Percentiles rank a stretch among this genome's conserved stretches.
Conservation (phyloP, 2,888 invertebrate genomes). For the Notocelia uddmanniana region DNA sequence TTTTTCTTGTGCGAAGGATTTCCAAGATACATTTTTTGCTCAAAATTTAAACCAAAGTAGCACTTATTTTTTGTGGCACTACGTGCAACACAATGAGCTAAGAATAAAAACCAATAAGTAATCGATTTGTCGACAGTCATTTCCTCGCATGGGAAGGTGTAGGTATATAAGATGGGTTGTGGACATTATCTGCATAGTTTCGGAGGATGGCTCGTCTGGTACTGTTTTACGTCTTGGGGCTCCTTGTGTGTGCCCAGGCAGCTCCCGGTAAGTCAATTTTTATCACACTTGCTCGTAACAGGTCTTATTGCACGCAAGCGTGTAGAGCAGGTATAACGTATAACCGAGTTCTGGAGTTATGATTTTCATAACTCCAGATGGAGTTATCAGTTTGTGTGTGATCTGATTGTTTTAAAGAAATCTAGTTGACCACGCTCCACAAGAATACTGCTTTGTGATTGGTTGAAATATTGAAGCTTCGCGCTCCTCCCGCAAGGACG, state of each 20-base stretch:
- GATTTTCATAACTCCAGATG: too few species aligned
- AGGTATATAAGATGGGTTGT: slow-evolving; percentile 5
- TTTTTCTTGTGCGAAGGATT: too few species aligned
- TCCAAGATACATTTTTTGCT: neutral
- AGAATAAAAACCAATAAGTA: slow-evolving; percentile 10
- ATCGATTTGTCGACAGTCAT: slow-evolving; percentile 12
- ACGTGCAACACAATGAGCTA: neutral
- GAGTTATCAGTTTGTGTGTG: too few species aligned
- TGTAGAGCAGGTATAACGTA: too few species aligned
- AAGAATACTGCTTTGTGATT: too few species aligned
- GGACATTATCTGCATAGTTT: neutral
- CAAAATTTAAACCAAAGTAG: neutral
- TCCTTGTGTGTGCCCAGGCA: neutral
- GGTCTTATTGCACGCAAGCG: too few species aligned
- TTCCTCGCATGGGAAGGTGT: neutral
- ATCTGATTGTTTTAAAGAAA: too few species aligned
- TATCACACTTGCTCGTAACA: too few species aligned
- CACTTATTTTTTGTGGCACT: neutral
- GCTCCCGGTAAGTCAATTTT: slow-evolving; percentile 1
- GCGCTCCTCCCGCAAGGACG: too few species aligned
- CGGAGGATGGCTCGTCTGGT: slow-evolving; percentile 5
- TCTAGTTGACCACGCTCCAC: too few species aligned
- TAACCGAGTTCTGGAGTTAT: too few species aligned
- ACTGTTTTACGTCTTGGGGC: slow-evolving; percentile 2
- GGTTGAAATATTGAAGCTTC: too few species aligned